These are phyloP conservation scores for Sialia sialis DNA, from an alignment of 2,113 vertebrate genomes.

Conservation along the genomic window DNA sequence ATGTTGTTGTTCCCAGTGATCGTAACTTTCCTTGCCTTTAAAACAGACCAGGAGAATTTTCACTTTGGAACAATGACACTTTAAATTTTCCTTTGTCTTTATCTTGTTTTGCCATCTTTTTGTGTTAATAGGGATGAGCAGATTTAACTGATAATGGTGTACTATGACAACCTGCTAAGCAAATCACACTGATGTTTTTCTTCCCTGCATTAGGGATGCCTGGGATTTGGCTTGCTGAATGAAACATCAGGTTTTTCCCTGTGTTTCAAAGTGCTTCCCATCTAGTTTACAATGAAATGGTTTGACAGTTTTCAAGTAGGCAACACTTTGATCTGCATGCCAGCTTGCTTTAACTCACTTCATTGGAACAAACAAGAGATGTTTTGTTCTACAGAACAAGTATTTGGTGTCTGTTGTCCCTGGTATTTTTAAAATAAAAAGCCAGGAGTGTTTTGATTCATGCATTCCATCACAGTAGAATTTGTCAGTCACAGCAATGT, in stretches of 20 bases:
- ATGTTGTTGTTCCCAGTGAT: not conserved
- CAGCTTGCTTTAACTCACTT: not conserved
- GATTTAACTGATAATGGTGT: not conserved
- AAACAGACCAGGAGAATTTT: not conserved
- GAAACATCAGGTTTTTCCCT: not conserved
- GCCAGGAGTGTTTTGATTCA: not conserved
- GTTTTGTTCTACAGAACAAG: not conserved
- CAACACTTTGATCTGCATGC: conserved; percentile 21
- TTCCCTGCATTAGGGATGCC: not conserved
- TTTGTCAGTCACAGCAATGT: not conserved
- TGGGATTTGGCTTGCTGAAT: conserved; percentile 11
- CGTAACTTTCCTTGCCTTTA: not conserved
- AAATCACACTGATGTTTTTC: not conserved
- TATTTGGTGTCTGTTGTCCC: not conserved
- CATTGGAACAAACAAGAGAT: not conserved
- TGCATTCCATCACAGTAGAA: not conserved
- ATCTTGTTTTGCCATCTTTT: not conserved
- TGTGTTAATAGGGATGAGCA: not conserved
- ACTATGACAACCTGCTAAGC: not conserved
- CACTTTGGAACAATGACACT: not conserved
- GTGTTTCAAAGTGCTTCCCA: not conserved
- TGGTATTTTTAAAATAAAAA: not conserved
- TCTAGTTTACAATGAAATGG: not conserved
- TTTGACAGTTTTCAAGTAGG: conserved; percentile 42
- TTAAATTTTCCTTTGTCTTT: not conserved